Evolutionary conservation across 2,113 vertebrate genomes (phyloP).

Genomic region (Crotalus viridis): DNA sequence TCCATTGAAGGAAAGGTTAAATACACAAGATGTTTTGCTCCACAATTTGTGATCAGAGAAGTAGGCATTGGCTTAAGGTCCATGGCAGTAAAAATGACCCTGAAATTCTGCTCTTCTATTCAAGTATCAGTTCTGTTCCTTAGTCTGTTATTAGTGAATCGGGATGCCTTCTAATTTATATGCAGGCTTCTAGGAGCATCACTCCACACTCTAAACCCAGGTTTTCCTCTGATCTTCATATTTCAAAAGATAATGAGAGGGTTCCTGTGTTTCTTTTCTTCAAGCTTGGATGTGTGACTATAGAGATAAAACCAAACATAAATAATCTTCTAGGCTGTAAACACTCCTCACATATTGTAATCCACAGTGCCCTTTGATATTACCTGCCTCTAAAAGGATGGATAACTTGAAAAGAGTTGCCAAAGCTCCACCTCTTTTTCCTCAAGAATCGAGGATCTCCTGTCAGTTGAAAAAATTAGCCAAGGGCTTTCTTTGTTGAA

Average conservation of each 20-base stretch:
- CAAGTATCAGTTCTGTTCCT: slow-evolving; percentile 42
- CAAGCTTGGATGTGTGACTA: slow-evolving; percentile 61
- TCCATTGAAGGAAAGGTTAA: slow-evolving; percentile 40
- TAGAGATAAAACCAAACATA: slow-evolving; percentile 61
- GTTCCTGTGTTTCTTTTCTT: slow-evolving; percentile 57
- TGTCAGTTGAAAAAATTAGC: slow-evolving; percentile 59
- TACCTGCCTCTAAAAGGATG: slow-evolving; percentile 63
- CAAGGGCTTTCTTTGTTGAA: slow-evolving; percentile 65
- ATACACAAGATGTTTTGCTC: slow-evolving; percentile 23
- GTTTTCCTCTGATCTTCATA: slow-evolving; percentile 69
- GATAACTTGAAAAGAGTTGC: slow-evolving; percentile 63
- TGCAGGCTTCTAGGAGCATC: slow-evolving; percentile 46
- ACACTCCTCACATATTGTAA: slow-evolving; percentile 63
- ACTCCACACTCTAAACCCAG: slow-evolving; percentile 55
- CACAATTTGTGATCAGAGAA: neutral
- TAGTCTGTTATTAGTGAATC: slow-evolving; percentile 48
- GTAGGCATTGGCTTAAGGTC: slow-evolving; percentile 28
- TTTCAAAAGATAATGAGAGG: slow-evolving; percentile 70
- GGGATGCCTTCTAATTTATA: slow-evolving; percentile 49
- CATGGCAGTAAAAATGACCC: slow-evolving; percentile 17
- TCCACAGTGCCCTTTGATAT: slow-evolving; percentile 63
- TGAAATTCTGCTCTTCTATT: slow-evolving; percentile 21
- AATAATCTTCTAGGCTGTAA: slow-evolving; percentile 66
- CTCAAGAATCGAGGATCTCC: slow-evolving; percentile 61
- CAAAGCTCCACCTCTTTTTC: slow-evolving; percentile 62